These are phyloP conservation scores for Lepilemur ruficaudatus DNA, from an alignment of 2,797 vertebrate species.

Conservation along the genomic window DNA sequence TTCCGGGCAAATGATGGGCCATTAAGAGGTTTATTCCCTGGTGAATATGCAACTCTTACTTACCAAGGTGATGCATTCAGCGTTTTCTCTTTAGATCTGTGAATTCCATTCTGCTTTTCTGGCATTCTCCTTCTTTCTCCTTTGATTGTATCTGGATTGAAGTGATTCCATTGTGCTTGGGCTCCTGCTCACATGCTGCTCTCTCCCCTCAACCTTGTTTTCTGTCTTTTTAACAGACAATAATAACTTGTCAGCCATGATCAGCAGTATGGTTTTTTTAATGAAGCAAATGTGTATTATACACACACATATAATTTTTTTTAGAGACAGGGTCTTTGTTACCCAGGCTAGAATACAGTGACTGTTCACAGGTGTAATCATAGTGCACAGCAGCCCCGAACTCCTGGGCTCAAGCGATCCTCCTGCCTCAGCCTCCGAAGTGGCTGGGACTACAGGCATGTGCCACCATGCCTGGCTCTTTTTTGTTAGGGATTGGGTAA, in stretches of 20 bases:
- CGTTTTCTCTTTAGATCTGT: neutral
- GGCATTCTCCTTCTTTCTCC: neutral
- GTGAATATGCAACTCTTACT: neutral
- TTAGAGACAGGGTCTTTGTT: neutral
- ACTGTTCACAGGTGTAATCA: neutral
- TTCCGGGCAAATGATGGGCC: neutral
- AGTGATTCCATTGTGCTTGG: neutral
- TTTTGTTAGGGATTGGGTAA: neutral
- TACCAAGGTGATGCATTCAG: neutral
- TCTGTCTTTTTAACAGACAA: neutral
- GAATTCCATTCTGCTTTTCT: neutral
- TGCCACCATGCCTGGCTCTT: neutral
- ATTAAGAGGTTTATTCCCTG: neutral
- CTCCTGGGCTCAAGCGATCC: neutral
- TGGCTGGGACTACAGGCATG: neutral
- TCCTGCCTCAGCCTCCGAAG: neutral
- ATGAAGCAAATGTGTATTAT: neutral
- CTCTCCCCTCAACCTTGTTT: neutral
- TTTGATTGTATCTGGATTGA: neutral
- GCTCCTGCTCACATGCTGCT: neutral
- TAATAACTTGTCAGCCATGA: neutral
- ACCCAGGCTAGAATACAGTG: neutral
- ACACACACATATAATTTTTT: no score
- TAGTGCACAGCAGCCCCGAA: neutral
- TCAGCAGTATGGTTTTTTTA: neutral